A percentile compares a stretch with the other conserved stretches of the same genome.
These are phyloP conservation scores for Oconnorella tubifera DNA, from an alignment of 2,888 invertebrate genomes.

Conservation along the genomic window DNA sequence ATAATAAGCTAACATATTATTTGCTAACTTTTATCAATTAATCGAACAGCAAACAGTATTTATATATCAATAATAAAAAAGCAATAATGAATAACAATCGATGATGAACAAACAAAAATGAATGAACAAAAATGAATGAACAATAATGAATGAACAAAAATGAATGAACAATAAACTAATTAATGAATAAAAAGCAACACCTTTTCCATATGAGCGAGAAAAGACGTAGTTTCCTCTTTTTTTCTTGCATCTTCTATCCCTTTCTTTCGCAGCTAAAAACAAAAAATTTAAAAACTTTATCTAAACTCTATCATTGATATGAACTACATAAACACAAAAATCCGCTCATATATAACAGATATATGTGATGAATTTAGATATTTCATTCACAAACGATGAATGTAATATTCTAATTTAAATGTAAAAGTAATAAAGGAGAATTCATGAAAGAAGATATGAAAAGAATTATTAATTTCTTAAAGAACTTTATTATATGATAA, in stretches of 20 bases:
- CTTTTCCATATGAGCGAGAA: conserved; percentile 82
- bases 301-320: not conserved
- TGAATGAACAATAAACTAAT: no score
- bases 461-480: not conserved
- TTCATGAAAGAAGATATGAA: not conserved
- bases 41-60: no score
- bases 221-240: conserved; percentile 70
- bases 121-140: no score
- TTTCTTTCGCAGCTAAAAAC: conserved; percentile 67
- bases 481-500: not conserved
- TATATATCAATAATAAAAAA: no score
- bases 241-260: conserved; percentile 76
- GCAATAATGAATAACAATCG: no score
- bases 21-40: no score
- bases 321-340: not conserved
- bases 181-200: no score
- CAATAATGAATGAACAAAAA: no score
- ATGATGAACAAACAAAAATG: no score
- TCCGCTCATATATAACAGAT: not conserved
- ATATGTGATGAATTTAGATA: not conserved
- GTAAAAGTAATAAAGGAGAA: not conserved
- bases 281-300: not conserved
- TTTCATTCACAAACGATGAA: not conserved
- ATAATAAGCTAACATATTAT: no score
- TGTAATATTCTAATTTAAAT: not conserved